A percentile compares a stretch with the other conserved stretches of the same genome.
Evolutionary conservation across 2,888 invertebrate species (phyloP).

Genomic region (Dynastes grantii): DNA sequence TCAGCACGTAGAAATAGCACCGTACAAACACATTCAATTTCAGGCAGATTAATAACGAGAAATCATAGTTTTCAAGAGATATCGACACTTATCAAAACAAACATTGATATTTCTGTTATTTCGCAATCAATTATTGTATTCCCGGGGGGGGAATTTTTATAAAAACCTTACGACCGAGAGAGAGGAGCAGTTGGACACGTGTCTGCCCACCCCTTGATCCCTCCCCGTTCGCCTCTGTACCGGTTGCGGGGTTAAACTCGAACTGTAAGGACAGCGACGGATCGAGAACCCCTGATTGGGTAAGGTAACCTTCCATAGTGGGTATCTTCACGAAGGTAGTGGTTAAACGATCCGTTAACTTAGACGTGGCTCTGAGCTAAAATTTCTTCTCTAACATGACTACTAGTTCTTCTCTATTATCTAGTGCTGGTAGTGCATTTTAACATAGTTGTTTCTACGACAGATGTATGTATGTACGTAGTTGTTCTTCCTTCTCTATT

Average conservation of each 20-base stretch:
- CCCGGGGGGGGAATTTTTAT: too few species aligned
- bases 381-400: conserved; percentile 39
- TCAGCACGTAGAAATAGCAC: background rate
- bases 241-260: conserved; percentile 44
- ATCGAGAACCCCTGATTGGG: conserved; percentile 53
- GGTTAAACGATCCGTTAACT: conserved; percentile 50
- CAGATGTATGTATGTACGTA: too few species aligned
- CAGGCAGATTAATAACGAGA: conserved; percentile 24
- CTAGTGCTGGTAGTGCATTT: conserved; percentile 9
- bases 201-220: too few species aligned
- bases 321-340: conserved; percentile 49
- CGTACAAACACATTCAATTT: conserved; percentile 13
- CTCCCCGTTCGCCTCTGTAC: conserved; percentile 50
- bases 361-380: conserved; percentile 47
- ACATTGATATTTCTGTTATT: conserved; percentile 44
- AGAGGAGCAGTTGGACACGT: conserved; percentile 46
- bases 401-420: conserved; percentile 17
- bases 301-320: conserved; percentile 54
- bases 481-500: conserved; percentile 12
- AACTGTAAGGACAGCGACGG: conserved; percentile 47
- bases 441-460: conserved; percentile 15
- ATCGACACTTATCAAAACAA: conserved; percentile 52
- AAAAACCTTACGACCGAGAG: conserved; percentile 50
- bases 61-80: conserved; percentile 39
- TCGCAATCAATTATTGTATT: too few species aligned